Evolutionary conservation across 2,113 vertebrate species (phyloP).

Genomic region (Verasper variegatus): DNA sequence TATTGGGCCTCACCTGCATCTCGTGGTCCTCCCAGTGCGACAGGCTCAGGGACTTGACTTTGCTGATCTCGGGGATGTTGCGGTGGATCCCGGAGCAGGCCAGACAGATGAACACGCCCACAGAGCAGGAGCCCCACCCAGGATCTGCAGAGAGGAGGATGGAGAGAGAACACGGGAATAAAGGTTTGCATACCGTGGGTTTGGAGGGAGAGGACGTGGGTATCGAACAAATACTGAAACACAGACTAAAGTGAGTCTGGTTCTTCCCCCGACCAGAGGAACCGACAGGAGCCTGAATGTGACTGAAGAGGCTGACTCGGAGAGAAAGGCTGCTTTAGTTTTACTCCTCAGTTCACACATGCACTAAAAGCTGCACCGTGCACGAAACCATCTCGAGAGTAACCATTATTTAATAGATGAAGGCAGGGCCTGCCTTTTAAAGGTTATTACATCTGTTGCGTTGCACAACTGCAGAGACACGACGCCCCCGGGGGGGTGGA

Average conservation of each 20-base stretch:
- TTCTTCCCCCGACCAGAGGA: no score
- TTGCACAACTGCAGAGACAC: background rate
- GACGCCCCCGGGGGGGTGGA: background rate
- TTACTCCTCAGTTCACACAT: no score
- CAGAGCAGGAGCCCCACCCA: slow-evolving; percentile 79
- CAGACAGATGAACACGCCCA: slow-evolving; percentile 84
- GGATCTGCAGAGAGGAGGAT: slow-evolving; percentile 66
- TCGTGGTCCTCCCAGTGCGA: slow-evolving; percentile 84
- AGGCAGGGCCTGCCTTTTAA: background rate
- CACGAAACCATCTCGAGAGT: no score
- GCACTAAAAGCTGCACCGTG: background rate
- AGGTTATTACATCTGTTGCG: background rate
- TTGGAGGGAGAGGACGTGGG: no score
- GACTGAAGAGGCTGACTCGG: background rate
- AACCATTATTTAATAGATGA: background rate
- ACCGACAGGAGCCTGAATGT: background rate
- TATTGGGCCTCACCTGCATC: slow-evolving; percentile 71
- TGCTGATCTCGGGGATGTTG: slow-evolving; percentile 78
- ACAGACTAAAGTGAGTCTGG: no score
- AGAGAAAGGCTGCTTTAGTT: no score
- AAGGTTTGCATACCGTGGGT: background rate
- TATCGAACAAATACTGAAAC: no score
- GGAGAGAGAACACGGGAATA: background rate
- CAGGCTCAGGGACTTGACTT: slow-evolving; percentile 82
- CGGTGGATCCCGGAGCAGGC: slow-evolving; percentile 84